Conservation (phyloP, 2,797 vertebrate species). For the Esox masquinongy region DNA sequence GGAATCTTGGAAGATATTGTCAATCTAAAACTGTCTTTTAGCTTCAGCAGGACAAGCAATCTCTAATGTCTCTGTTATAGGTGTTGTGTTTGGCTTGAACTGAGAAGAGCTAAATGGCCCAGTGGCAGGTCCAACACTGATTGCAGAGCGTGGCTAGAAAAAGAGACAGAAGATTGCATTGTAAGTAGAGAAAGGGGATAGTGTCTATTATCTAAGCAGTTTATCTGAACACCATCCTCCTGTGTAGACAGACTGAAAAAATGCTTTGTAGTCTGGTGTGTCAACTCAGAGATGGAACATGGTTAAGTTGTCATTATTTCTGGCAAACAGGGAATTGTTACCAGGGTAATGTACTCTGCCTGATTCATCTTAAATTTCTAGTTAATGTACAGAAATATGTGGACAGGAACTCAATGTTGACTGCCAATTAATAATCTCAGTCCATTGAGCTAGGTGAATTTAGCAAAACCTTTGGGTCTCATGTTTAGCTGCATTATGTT, state of each 20-base stretch:
- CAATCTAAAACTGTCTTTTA: not conserved
- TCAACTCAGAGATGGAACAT: not conserved
- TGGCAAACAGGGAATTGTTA: not conserved
- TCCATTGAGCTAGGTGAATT: conserved; percentile 7
- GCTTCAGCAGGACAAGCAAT: not conserved
- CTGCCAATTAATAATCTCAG: conserved; percentile 28
- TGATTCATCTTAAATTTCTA: conserved; percentile 8
- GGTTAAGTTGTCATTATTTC: not conserved
- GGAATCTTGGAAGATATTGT: not conserved
- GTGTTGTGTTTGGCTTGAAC: not conserved
- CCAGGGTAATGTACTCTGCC: not conserved
- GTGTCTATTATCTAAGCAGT: conserved; percentile 16
- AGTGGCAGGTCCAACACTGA: conserved; percentile 15
- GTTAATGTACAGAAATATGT: conserved; percentile 17
- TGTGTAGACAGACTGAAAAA: not conserved
- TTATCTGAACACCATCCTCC: conserved; percentile 1
- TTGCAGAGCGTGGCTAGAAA: conserved; percentile 4
- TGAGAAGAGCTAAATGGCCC: conserved; percentile 3
- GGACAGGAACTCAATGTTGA: conserved; percentile 21
- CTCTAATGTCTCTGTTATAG: not conserved
- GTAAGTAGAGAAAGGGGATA: conserved; percentile 14
- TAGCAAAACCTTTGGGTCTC: conserved; percentile 27
- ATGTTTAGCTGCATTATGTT: conserved; percentile 33
- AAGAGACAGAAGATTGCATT: conserved; percentile 11
- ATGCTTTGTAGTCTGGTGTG: not conserved